Conservation (phyloP, 2,888 invertebrate species). For the Clistopyga incitator region DNA sequence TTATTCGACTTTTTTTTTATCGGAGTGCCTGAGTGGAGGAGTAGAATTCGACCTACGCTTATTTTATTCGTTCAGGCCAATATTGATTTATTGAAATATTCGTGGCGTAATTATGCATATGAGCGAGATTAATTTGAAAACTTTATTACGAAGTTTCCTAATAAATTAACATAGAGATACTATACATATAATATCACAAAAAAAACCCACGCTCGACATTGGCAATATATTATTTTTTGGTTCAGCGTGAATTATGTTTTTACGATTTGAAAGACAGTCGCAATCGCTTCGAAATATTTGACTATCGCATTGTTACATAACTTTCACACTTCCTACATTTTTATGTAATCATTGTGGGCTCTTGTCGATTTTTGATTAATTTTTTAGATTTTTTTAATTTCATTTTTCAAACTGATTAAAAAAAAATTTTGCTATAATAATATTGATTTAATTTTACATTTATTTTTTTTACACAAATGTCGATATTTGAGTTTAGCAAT, state of each 20-base stretch:
- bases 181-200: background rate
- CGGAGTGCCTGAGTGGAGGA: conserved; percentile 19
- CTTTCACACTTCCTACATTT: conserved; percentile 27
- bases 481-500: too few species aligned
- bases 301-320: conserved; percentile 42
- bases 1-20: background rate
- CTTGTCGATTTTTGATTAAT: too few species aligned
- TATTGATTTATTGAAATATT: conserved; percentile 18
- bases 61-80: background rate
- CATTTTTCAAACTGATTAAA: too few species aligned
- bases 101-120: background rate
- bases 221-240: background rate
- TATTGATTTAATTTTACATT: too few species aligned
- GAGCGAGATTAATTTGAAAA: conserved; percentile 17
- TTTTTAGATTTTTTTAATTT: too few species aligned
- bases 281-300: background rate
- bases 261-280: background rate
- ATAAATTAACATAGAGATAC: background rate
- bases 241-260: background rate
- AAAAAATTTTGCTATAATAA: too few species aligned
- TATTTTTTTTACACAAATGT: too few species aligned
- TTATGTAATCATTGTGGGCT: too few species aligned
- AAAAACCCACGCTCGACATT: conserved; percentile 15
- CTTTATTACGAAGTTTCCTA: background rate
- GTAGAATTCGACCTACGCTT: conserved; percentile 10